These are phyloP conservation scores for Boloria selene DNA, from an alignment of 2,888 invertebrate species.

Conservation along the genomic window DNA sequence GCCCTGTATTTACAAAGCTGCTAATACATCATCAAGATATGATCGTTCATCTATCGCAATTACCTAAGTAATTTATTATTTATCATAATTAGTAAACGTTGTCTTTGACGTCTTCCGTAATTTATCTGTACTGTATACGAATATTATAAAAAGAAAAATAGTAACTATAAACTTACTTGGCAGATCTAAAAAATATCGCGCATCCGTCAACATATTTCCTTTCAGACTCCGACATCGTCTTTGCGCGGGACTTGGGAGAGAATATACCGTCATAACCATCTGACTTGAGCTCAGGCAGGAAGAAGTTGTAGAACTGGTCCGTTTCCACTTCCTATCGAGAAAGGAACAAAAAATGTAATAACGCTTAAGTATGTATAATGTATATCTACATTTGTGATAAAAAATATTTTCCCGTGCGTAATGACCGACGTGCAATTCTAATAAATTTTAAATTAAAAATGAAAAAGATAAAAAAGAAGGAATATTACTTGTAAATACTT, in stretches of 20 bases:
- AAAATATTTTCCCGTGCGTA: too few relatives aligned
- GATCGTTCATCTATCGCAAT: slow-evolving; percentile 13
- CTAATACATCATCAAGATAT: slow-evolving; percentile 11
- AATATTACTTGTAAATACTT: too few relatives aligned
- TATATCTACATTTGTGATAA: slow-evolving; percentile 2
- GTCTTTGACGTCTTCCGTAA: too few relatives aligned
- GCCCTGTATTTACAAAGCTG: slow-evolving; percentile 3
- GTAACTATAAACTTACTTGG: slow-evolving; percentile 88
- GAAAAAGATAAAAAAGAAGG: too few relatives aligned
- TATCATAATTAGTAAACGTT: too few relatives aligned
- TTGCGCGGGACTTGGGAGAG: slow-evolving; percentile 98
- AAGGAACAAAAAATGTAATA: slow-evolving; percentile 5
- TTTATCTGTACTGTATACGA: too few relatives aligned
- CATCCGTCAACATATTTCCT: slow-evolving; percentile 99
- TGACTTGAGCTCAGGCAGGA: slow-evolving; percentile 95
- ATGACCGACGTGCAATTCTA: too few relatives aligned
- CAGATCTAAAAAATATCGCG: slow-evolving; percentile 97
- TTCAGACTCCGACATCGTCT: slow-evolving; percentile 98
- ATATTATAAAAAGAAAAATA: too few relatives aligned
- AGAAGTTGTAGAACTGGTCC: slow-evolving; percentile 98
- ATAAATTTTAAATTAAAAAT: too few relatives aligned
- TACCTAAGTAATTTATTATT: too few relatives aligned
- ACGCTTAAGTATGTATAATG: background rate
- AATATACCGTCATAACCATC: slow-evolving; percentile 98
- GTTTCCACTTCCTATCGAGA: slow-evolving; percentile 96